phyloP scores from a whole-genome alignment of 1,140 invertebrate genomes.

The Zaprionus nigranus region DNA sequence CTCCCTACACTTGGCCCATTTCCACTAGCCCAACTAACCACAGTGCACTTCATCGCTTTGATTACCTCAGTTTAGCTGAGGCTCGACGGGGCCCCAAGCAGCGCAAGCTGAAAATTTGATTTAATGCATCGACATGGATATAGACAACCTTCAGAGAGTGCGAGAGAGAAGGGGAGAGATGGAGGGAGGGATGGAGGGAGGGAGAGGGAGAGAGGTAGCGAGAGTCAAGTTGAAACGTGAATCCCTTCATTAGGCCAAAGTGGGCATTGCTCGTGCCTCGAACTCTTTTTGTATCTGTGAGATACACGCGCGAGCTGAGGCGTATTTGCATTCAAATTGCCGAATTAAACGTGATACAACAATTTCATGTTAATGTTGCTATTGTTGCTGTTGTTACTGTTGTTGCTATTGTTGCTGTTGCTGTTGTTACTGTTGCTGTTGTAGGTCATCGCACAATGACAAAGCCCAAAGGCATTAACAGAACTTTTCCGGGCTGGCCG shows the following conservation, averaged over 20 bases:
- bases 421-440: slow-evolving; percentile 25
- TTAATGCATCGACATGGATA: slow-evolving; percentile 34
- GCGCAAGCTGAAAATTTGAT: slow-evolving; percentile 49
- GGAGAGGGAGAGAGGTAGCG: neutral
- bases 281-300: slow-evolving; percentile 25
- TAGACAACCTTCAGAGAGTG: neutral
- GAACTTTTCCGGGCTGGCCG: slow-evolving; percentile 52
- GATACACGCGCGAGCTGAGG: slow-evolving; percentile 46
- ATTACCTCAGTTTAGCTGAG: slow-evolving; percentile 25
- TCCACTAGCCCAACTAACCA: slow-evolving; percentile 20
- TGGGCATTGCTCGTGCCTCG: slow-evolving; percentile 3
- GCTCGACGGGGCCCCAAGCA: slow-evolving; percentile 12
- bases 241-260: slow-evolving; percentile 60
- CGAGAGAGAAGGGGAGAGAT: neutral
- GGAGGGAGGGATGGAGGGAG: neutral
- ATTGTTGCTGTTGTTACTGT: slow-evolving; percentile 32
- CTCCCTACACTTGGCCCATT: neutral
- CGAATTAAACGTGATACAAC: slow-evolving; percentile 77
- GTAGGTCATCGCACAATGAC: slow-evolving; percentile 66
- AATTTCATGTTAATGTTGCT: slow-evolving; percentile 61
- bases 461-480: slow-evolving; percentile 55
- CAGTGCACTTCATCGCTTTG: slow-evolving; percentile 55
- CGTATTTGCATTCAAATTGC: slow-evolving; percentile 68
- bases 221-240: slow-evolving; percentile 64
- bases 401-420: slow-evolving; percentile 13